Conservation (phyloP, 1,140 invertebrate genomes). For the Solen grandis region DNA sequence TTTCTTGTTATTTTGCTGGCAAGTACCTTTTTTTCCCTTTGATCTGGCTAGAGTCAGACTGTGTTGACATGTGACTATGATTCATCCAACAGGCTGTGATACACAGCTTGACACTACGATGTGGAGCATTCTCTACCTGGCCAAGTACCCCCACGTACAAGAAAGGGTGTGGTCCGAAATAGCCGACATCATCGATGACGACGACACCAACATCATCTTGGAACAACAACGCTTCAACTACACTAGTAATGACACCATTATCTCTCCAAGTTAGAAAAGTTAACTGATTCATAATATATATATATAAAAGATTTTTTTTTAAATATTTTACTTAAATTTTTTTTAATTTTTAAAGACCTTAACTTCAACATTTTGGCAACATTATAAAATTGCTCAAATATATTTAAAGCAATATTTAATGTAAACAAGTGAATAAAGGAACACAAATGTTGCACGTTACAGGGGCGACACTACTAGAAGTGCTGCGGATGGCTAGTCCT, state of each 20-base stretch:
- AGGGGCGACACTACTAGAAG: slow-evolving; percentile 43
- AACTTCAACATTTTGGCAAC: too few species aligned
- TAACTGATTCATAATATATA: too few species aligned
- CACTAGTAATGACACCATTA: slow-evolving; percentile 36
- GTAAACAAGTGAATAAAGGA: neutral
- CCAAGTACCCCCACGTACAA: slow-evolving; percentile 22
- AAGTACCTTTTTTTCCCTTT: neutral
- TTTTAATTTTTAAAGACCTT: too few species aligned
- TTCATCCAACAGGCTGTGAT: slow-evolving; percentile 31
- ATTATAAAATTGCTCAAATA: too few species aligned
- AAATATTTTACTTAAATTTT: too few species aligned
- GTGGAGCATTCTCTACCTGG: slow-evolving; percentile 35
- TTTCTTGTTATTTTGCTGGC: too few species aligned
- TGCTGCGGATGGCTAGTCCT: slow-evolving; percentile 13
- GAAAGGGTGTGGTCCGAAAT: slow-evolving; percentile 22
- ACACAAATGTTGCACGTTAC: neutral
- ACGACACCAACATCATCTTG: slow-evolving; percentile 3
- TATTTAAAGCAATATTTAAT: too few species aligned
- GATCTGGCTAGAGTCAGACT: neutral
- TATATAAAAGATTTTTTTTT: too few species aligned
- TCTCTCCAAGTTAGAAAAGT: too few species aligned
- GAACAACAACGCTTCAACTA: slow-evolving; percentile 21
- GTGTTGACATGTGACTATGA: neutral
- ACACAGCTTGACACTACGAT: slow-evolving; percentile 15
- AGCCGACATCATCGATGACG: neutral